These are phyloP conservation scores for Rousettus leschenaultii DNA, from an alignment of 2,113 vertebrate species.

Conservation along the genomic window DNA sequence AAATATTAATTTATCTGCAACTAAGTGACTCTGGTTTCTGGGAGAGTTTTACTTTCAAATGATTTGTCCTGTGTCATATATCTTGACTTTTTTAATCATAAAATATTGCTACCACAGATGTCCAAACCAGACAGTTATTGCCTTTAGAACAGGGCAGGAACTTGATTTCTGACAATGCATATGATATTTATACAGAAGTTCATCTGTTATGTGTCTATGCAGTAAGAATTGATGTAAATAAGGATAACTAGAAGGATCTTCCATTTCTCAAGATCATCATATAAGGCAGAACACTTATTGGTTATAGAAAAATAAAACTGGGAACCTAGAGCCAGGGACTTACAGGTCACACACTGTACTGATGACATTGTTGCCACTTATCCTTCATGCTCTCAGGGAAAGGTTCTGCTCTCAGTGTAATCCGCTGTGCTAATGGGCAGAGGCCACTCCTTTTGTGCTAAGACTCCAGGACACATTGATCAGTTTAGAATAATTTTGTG, in stretches of 20 bases:
- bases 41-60: neutral
- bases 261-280: neutral
- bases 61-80: neutral
- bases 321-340: neutral
- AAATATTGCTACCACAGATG: neutral
- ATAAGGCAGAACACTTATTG: conserved; percentile 19
- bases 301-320: neutral
- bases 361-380: conserved; percentile 21
- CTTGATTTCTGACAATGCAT: neutral
- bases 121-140: neutral
- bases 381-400: neutral
- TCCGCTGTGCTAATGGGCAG: conserved; percentile 32
- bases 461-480: conserved; percentile 1
- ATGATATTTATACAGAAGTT: neutral
- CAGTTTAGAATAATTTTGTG: conserved; percentile 39
- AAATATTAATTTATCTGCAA: neutral
- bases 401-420: neutral
- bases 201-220: neutral
- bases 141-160: neutral
- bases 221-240: neutral
- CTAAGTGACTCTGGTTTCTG: neutral
- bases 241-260: neutral
- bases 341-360: conserved; percentile 34
- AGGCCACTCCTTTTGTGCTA: neutral
- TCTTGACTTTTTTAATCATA: neutral